Percentiles rank a stretch among this genome's conserved stretches.
phyloP scores from a whole-genome alignment of 1,140 invertebrate genomes.

The Chymomyza costata region DNA sequence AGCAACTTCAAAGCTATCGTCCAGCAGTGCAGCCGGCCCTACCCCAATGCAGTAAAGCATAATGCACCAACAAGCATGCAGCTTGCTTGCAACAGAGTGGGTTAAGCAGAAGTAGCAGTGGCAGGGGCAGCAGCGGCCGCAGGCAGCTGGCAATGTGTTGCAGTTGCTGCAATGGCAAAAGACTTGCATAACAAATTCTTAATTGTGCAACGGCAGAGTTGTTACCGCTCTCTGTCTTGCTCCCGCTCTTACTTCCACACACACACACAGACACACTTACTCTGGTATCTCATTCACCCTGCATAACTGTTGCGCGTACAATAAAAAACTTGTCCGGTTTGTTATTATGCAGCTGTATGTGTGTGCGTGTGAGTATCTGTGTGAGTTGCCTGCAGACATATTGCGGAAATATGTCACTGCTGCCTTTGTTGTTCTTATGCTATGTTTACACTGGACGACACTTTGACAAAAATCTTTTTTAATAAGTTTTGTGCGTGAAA shows the following conservation, averaged over 20 bases:
- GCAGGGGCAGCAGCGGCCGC: slow-evolving; percentile 40
- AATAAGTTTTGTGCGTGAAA: no score
- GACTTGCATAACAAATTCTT: slow-evolving; percentile 70
- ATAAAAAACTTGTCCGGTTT: slow-evolving; percentile 58
- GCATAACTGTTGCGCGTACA: slow-evolving; percentile 26
- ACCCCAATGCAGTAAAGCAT: slow-evolving; percentile 55
- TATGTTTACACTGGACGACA: no score
- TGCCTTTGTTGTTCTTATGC: slow-evolving; percentile 5
- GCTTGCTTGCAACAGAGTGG: no score
- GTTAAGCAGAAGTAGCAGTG: not conserved
- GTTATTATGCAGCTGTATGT: slow-evolving; percentile 46
- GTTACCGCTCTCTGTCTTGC: slow-evolving; percentile 20
- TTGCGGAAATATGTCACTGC: slow-evolving; percentile 66
- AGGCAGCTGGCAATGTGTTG: no score
- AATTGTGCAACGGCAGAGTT: slow-evolving; percentile 57
- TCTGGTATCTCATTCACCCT: no score
- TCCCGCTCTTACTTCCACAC: slow-evolving; percentile 6
- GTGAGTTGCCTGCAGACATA: slow-evolving; percentile 56
- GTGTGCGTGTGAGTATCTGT: no score
- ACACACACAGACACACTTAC: slow-evolving; percentile 6
- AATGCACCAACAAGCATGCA: slow-evolving; percentile 48
- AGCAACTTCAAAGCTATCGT: slow-evolving; percentile 33
- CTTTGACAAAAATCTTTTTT: no score
- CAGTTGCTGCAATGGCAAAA: slow-evolving; percentile 30
- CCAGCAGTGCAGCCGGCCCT: slow-evolving; percentile 30